phyloP scores from a whole-genome alignment of 2,113 vertebrate genomes.

The Rhagologus leucostigma region DNA sequence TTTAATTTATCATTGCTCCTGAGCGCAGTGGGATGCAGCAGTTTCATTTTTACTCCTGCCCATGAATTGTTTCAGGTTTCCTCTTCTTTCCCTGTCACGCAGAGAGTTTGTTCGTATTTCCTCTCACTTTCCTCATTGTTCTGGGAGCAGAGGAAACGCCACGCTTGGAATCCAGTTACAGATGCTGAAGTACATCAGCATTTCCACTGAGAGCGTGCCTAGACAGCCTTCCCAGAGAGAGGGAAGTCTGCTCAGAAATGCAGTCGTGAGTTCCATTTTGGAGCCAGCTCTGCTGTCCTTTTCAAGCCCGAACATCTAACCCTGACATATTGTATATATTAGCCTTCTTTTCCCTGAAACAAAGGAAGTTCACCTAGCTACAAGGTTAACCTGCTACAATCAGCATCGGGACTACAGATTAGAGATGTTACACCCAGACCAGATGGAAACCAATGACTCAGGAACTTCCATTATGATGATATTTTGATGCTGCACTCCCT shows the following conservation, averaged over 20 bases:
- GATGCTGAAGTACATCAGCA: neutral
- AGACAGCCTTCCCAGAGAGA: neutral
- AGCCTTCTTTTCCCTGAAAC: neutral
- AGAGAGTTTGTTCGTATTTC: slow-evolving; percentile 56
- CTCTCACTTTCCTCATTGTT: slow-evolving; percentile 66
- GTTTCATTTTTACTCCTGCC: neutral
- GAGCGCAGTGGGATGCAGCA: neutral
- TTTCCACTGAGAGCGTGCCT: neutral
- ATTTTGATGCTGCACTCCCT: neutral
- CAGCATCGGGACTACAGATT: neutral
- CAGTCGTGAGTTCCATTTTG: neutral
- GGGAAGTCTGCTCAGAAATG: neutral
- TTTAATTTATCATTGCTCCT: neutral
- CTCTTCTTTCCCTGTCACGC: neutral
- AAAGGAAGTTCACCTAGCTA: neutral
- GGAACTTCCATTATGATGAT: neutral
- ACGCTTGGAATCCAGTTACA: neutral
- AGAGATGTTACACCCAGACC: neutral
- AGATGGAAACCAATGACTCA: neutral
- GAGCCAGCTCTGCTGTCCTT: neutral
- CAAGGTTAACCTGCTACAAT: neutral
- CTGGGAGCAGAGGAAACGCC: slow-evolving; percentile 55
- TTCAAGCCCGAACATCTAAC: neutral
- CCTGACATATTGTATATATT: neutral
- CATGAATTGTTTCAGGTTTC: slow-evolving; percentile 45